A percentile compares a stretch with the other conserved stretches of the same genome.
These are phyloP conservation scores for Mobula hypostoma DNA, from an alignment of 2,113 vertebrate genomes.

Conservation along the genomic window DNA sequence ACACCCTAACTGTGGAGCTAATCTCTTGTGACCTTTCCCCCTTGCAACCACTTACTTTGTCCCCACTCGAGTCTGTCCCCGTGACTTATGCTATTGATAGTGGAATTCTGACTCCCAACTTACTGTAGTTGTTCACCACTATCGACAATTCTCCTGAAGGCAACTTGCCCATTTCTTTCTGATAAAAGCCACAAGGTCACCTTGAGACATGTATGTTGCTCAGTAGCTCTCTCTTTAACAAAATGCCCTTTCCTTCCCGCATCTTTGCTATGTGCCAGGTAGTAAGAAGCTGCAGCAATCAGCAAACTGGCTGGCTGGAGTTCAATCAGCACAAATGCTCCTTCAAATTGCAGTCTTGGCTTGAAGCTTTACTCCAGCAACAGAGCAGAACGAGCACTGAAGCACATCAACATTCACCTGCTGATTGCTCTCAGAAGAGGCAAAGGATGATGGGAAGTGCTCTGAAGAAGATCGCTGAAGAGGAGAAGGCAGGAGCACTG, in stretches of 20 bases:
- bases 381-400: neutral
- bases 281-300: neutral
- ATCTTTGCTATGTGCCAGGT: neutral
- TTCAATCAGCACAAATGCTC: neutral
- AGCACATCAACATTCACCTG: slow-evolving; percentile 13
- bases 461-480: neutral
- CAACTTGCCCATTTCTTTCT: neutral
- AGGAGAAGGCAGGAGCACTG: slow-evolving; percentile 6
- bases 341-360: slow-evolving; percentile 14
- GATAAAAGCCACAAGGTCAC: neutral
- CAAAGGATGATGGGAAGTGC: slow-evolving; percentile 20
- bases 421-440: slow-evolving; percentile 30
- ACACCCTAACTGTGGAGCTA: too few relatives aligned
- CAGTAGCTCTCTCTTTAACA: neutral
- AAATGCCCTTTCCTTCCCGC: neutral
- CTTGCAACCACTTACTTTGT: neutral
- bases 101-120: neutral
- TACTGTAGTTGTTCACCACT: neutral
- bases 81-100: neutral
- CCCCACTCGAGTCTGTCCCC: neutral
- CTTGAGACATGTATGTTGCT: neutral
- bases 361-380: slow-evolving; percentile 19
- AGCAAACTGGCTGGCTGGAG: neutral
- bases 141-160: neutral
- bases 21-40: neutral